phyloP scores from a whole-genome alignment of 2,888 invertebrate genomes.

The Tenthredo mesomela region DNA sequence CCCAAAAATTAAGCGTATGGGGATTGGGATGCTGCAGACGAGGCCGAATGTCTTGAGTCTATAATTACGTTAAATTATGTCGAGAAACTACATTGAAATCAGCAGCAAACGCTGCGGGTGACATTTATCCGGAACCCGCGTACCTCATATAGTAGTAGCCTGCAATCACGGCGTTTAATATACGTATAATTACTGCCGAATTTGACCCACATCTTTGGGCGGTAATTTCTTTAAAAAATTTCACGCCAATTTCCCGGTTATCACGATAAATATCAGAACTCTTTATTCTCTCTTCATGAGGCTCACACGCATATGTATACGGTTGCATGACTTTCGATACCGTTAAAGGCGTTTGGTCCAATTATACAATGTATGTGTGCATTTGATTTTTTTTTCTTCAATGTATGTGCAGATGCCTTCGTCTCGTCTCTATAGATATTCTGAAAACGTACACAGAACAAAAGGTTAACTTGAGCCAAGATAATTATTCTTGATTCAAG shows the following conservation, averaged over 20 bases:
- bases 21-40: background rate
- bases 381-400: background rate
- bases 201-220: slow-evolving; percentile 37
- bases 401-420: background rate
- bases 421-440: background rate
- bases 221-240: background rate
- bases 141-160: background rate
- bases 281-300: background rate
- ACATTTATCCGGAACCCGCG: slow-evolving; percentile 7
- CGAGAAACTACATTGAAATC: slow-evolving; percentile 32
- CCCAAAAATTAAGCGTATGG: background rate
- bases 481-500: too few species aligned
- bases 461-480: too few species aligned
- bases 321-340: background rate
- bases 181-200: slow-evolving; percentile 24
- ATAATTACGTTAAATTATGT: slow-evolving; percentile 5
- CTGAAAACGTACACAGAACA: too few species aligned
- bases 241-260: slow-evolving; percentile 19
- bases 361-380: background rate
- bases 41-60: background rate
- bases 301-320: background rate
- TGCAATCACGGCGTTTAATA: slow-evolving; percentile 45
- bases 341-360: background rate
- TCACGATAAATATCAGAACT: background rate
- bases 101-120: slow-evolving; percentile 35